Evolutionary conservation across 2,113 vertebrate species (phyloP).

Genomic region (Mormyrus lacerda): DNA sequence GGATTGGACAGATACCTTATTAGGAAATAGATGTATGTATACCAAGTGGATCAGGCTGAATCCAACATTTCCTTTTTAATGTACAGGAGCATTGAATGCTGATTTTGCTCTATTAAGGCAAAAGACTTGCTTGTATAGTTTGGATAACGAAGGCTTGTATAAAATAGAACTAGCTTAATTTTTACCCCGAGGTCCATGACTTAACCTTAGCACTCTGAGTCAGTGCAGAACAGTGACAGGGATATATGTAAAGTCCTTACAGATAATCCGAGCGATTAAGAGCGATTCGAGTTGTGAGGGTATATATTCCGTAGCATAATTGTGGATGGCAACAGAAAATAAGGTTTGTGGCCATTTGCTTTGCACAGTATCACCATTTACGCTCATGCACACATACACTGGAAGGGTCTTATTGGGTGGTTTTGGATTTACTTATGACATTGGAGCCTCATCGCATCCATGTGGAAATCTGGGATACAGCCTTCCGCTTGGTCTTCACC

Average conservation of each 20-base stretch:
- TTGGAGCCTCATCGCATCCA: slow-evolving; percentile 30
- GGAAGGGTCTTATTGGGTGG: slow-evolving; percentile 38
- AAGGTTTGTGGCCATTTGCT: slow-evolving; percentile 35
- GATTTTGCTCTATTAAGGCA: background rate
- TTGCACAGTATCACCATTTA: slow-evolving; percentile 52
- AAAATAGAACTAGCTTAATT: background rate
- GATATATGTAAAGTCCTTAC: background rate
- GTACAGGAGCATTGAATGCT: slow-evolving; percentile 6
- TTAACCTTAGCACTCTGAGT: background rate
- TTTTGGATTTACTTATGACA: slow-evolving; percentile 35
- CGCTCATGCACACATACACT: slow-evolving; percentile 41
- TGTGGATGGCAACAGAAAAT: background rate
- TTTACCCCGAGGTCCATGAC: background rate
- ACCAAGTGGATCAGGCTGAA: slow-evolving; percentile 45
- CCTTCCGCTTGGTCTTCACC: slow-evolving; percentile 26
- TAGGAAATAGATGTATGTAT: slow-evolving; percentile 29
- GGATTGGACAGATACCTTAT: slow-evolving; percentile 31
- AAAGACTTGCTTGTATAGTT: slow-evolving; percentile 15
- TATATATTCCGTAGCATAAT: background rate
- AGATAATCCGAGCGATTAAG: background rate
- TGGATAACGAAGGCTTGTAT: background rate
- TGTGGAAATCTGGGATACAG: slow-evolving; percentile 34
- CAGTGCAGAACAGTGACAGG: background rate
- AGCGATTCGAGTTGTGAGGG: slow-evolving; percentile 4
- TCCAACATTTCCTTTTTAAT: slow-evolving; percentile 40